Conservation (phyloP, 2,888 invertebrate genomes). For the Odontothrips loti region DNA sequence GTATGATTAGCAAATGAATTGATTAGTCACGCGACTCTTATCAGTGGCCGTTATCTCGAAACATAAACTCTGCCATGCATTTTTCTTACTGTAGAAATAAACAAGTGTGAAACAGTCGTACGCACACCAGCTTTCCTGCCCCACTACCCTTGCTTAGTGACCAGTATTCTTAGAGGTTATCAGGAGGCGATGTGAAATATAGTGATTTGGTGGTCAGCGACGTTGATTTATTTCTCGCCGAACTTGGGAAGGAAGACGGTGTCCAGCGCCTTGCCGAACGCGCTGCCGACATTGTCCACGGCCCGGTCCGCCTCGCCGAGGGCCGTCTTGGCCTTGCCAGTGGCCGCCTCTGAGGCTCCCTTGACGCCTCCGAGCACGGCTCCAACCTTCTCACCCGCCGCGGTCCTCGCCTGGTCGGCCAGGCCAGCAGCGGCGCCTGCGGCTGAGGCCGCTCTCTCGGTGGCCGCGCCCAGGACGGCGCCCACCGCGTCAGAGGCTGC, state of each 20-base stretch:
- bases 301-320: constrained; percentile 9
- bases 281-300: not conserved
- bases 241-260: constrained; percentile 11
- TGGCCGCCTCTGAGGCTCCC: not conserved
- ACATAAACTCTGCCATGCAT: too few relatives aligned
- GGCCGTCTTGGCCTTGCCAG: constrained; percentile 7
- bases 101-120: too few relatives aligned
- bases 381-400: constrained; percentile 3
- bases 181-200: too few relatives aligned
- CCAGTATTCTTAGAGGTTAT: too few relatives aligned
- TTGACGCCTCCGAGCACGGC: not conserved
- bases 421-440: not conserved
- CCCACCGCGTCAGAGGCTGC: not conserved
- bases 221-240: not conserved
- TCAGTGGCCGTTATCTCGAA: too few relatives aligned
- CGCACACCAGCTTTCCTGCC: too few relatives aligned
- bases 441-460: not conserved
- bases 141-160: too few relatives aligned
- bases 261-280: constrained; percentile 7
- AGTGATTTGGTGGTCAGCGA: too few relatives aligned
- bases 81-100: too few relatives aligned
- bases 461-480: not conserved
- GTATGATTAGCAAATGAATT: too few relatives aligned
- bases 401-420: constrained; percentile 10
- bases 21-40: too few relatives aligned